Percentiles rank a stretch among this genome's conserved stretches.
Evolutionary conservation across 2,113 vertebrate genomes (phyloP).

Genomic region (Buteo buteo): DNA sequence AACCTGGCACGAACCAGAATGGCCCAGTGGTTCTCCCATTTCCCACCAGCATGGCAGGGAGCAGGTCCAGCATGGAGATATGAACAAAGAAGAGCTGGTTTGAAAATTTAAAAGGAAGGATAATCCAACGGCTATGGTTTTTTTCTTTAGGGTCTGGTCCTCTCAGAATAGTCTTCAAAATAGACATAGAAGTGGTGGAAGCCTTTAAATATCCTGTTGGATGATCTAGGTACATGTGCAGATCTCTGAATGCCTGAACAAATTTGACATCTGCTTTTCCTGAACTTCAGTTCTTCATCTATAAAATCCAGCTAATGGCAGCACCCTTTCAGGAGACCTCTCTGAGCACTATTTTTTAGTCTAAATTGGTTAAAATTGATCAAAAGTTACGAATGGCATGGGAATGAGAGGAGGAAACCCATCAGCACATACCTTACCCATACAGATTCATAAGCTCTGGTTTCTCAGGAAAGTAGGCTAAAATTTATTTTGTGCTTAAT

Average conservation of each 20-base stretch:
- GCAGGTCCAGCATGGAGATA: not conserved
- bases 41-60: not conserved
- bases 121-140: not conserved
- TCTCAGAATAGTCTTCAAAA: not conserved
- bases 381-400: not conserved
- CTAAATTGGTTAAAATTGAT: not conserved
- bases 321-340: not conserved
- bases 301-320: not conserved
- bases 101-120: not conserved
- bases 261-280: not conserved
- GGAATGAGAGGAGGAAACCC: not conserved
- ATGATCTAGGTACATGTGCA: not conserved
- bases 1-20: not conserved
- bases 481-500: not conserved
- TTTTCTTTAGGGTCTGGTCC: not conserved
- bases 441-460: not conserved
- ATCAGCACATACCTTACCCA: not conserved
- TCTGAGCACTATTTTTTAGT: not conserved
- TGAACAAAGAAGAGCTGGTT: not conserved
- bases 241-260: not conserved
- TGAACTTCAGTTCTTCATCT: not conserved
- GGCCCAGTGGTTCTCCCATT: not conserved
- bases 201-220: not conserved
- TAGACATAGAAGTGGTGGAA: fast-evolving
- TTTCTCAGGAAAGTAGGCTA: not conserved